Conservation (phyloP, 37 sponge, comb jelly and placozoan genomes). For the Spongilla lacustris region DNA sequence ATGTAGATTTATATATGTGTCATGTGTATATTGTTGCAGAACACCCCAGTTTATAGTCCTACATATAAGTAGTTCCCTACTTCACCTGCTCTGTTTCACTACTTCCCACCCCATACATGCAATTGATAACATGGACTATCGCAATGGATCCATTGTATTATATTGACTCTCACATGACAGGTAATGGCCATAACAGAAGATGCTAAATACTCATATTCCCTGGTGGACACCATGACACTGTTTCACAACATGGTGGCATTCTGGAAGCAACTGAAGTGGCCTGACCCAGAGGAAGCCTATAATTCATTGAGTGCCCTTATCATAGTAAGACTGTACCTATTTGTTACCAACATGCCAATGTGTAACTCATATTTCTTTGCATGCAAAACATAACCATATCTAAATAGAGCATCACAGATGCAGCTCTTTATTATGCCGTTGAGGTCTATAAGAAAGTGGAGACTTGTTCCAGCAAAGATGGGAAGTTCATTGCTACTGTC, state of each 20-base stretch:
- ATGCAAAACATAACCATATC: neutral
- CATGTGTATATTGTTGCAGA: no score
- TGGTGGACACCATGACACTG: slow-evolving; percentile 44
- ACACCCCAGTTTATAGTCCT: no score
- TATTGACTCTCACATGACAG: neutral
- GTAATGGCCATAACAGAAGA: slow-evolving; percentile 11
- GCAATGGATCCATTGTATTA: neutral
- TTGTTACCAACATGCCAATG: neutral
- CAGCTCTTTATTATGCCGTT: slow-evolving; percentile 33
- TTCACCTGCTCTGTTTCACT: no score
- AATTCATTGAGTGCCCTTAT: slow-evolving; percentile 3
- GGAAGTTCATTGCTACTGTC: slow-evolving; percentile 19
- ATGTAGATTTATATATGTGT: no score
- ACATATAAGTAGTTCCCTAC: no score
- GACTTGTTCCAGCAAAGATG: slow-evolving; percentile 1
- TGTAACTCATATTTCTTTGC: no score
- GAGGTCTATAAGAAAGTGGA: slow-evolving; percentile 10
- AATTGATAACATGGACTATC: no score
- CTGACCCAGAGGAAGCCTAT: slow-evolving; percentile 31
- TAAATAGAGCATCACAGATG: slow-evolving; percentile 10
- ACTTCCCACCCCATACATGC: neutral
- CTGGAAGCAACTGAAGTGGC: slow-evolving; percentile 57
- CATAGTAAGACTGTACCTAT: neutral
- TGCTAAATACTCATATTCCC: slow-evolving; percentile 48
- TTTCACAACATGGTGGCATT: slow-evolving; percentile 39